Conservation (phyloP, 2,888 invertebrate genomes). For the Zaprionus bogoriensis region DNA sequence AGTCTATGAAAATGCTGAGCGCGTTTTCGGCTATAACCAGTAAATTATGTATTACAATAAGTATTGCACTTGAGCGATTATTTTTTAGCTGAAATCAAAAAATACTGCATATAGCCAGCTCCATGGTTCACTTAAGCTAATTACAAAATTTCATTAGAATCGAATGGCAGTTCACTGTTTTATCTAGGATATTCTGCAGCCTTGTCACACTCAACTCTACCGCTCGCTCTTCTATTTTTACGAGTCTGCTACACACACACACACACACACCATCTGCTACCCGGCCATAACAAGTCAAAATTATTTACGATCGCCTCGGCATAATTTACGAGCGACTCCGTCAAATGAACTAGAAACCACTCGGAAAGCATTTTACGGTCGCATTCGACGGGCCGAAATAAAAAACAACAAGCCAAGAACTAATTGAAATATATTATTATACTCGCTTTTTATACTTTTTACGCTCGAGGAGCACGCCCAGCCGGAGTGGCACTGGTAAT, state of each 20-base stretch:
- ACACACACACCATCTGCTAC: slow-evolving; percentile 51
- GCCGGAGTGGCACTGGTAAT: slow-evolving; percentile 12
- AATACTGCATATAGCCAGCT: too few species aligned
- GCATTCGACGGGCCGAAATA: too few species aligned
- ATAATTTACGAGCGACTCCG: slow-evolving; percentile 66
- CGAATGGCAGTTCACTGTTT: background rate
- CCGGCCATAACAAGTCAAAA: slow-evolving; percentile 64
- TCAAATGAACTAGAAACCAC: slow-evolving; percentile 63
- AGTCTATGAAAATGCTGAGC: too few species aligned
- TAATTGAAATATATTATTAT: slow-evolving; percentile 68
- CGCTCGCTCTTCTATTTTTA: background rate
- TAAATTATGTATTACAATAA: too few species aligned
- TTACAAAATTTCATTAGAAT: background rate
- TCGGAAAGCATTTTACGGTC: slow-evolving; percentile 59
- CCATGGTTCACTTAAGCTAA: too few species aligned
- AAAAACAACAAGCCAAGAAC: slow-evolving; percentile 40
- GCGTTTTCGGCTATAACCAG: too few species aligned
- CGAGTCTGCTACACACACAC: slow-evolving; percentile 31
- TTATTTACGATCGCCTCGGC: slow-evolving; percentile 67
- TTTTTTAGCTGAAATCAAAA: too few species aligned
- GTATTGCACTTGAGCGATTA: too few species aligned
- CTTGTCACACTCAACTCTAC: background rate
- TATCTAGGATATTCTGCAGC: background rate
- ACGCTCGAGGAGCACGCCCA: slow-evolving; percentile 52
- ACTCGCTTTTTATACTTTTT: slow-evolving; percentile 41